phyloP scores from a whole-genome alignment of 2,888 invertebrate species.

The Drosophila lacicola region DNA sequence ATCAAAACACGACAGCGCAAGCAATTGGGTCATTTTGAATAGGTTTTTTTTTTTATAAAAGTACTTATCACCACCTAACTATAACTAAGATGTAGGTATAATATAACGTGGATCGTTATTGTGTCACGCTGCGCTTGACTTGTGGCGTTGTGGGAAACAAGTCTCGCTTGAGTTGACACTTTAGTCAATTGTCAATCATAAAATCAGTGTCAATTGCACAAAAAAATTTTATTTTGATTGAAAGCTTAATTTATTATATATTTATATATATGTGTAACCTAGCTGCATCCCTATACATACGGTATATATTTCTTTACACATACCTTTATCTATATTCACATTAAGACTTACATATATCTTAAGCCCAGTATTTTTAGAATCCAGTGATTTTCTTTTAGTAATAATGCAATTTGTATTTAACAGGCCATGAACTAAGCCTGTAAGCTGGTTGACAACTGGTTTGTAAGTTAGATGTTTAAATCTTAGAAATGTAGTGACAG shows the following conservation, averaged over 20 bases:
- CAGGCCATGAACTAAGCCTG: not conserved
- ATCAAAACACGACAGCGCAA: constrained; percentile 59
- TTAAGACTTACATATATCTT: not conserved
- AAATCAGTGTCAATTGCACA: not conserved
- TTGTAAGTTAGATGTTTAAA: not conserved
- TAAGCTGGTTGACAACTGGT: not conserved
- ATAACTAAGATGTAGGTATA: constrained; percentile 9
- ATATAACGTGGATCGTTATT: not conserved
- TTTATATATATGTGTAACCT: too few relatives aligned
- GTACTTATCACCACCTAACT: constrained; percentile 11
- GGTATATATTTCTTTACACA: too few relatives aligned
- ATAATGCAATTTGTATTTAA: too few relatives aligned
- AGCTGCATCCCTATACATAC: too few relatives aligned
- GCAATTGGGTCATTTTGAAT: constrained; percentile 59
- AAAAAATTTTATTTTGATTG: not conserved
- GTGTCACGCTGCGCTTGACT: not conserved
- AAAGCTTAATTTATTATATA: not conserved
- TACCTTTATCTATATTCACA: too few relatives aligned
- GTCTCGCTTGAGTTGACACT: not conserved
- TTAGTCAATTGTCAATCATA: constrained; percentile 8
- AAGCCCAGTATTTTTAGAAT: not conserved
- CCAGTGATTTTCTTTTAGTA: too few relatives aligned
- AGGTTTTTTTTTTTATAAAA: not conserved
- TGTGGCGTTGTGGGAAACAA: constrained; percentile 1
- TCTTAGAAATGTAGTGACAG: not conserved